These are phyloP conservation scores for Acleris laterana DNA, from an alignment of 2,888 invertebrate genomes.

Conservation along the genomic window DNA sequence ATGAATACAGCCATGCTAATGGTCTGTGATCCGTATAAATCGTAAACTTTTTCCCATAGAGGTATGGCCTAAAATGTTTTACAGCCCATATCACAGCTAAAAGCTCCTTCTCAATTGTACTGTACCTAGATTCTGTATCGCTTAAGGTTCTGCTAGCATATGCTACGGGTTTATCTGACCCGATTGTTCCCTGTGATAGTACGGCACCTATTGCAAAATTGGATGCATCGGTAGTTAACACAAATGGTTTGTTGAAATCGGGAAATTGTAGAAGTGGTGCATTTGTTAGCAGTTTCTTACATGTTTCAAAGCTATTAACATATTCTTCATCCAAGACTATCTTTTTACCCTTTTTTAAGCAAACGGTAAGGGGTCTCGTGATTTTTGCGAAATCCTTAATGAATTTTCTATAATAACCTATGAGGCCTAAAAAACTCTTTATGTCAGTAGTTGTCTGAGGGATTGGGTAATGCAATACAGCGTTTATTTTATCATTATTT, in stretches of 20 bases:
- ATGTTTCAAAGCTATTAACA: constrained; percentile 36
- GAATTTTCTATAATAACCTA: too few species aligned
- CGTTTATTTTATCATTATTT: constrained; percentile 40
- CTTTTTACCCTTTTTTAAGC: constrained; percentile 38
- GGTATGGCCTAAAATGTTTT: constrained; percentile 34
- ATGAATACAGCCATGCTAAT: constrained; percentile 36
- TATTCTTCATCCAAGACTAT: constrained; percentile 39
- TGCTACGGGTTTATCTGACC: constrained; percentile 30
- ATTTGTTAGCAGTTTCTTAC: constrained; percentile 43
- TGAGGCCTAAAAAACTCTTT: constrained; percentile 53
- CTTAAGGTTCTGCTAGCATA: constrained; percentile 1
- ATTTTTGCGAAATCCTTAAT: neutral
- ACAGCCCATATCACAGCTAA: constrained; percentile 33
- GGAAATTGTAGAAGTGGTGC: constrained; percentile 54
- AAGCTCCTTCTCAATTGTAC: constrained; percentile 34
- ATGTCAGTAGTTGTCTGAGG: constrained; percentile 45
- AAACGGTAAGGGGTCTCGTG: constrained; percentile 9
- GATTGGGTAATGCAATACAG: constrained; percentile 44
- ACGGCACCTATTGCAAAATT: constrained; percentile 36
- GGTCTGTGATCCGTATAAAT: constrained; percentile 41
- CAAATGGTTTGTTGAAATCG: constrained; percentile 45
- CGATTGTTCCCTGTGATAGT: constrained; percentile 36
- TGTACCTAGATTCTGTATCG: constrained; percentile 25
- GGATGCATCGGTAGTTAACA: neutral
- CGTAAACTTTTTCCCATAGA: constrained; percentile 40